These are phyloP conservation scores for Dasysyrphus albostriatus DNA, from an alignment of 2,888 invertebrate species.

Conservation along the genomic window DNA sequence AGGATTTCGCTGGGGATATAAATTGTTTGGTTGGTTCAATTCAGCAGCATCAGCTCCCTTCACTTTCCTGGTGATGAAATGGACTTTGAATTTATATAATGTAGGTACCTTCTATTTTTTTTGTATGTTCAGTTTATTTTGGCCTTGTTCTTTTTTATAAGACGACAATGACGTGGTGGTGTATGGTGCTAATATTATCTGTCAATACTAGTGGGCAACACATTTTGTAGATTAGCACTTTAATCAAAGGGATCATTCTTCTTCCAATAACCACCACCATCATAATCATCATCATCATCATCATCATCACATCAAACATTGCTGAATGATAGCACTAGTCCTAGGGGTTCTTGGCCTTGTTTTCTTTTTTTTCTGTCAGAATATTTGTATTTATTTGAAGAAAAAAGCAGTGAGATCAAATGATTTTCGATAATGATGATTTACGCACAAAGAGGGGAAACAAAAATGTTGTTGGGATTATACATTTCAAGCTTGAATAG, in stretches of 20 bases:
- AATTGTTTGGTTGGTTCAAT: background rate
- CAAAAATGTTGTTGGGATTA: background rate
- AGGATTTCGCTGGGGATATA: background rate
- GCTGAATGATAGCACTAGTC: background rate
- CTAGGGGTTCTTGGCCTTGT: background rate
- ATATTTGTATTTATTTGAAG: conserved; percentile 8
- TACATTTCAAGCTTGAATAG: background rate
- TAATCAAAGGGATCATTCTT: conserved; percentile 57
- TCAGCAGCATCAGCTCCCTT: conserved; percentile 26
- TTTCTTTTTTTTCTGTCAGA: background rate
- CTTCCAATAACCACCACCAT: background rate
- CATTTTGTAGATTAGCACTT: conserved; percentile 67
- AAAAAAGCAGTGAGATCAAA: background rate
- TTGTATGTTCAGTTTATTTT: background rate
- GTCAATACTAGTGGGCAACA: conserved; percentile 58
- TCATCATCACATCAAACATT: conserved; percentile 4
- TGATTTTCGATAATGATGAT: background rate
- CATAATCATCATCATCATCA: conserved; percentile 8
- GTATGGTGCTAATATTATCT: conserved; percentile 34
- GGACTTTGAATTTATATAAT: background rate
- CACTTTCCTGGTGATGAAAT: background rate
- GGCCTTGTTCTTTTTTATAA: background rate
- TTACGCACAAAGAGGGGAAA: background rate
- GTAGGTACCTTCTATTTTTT: background rate
- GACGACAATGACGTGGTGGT: background rate